Conservation (phyloP, 2,888 invertebrate species). For the Tipula lateralis region DNA sequence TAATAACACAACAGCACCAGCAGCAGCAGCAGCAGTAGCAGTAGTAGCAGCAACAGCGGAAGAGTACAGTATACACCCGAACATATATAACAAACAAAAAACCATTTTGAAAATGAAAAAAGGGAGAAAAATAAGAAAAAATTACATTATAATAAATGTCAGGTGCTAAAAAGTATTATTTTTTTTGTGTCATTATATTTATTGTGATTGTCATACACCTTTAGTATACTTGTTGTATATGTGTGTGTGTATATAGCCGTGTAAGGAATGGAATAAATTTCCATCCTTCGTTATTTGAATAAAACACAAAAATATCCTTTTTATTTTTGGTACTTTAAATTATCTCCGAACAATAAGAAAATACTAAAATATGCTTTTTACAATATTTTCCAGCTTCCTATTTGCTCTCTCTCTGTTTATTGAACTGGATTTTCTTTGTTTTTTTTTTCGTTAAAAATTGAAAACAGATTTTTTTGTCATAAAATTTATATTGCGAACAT, state of each 20-base stretch:
- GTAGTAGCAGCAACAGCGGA: background rate
- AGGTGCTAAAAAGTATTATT: slow-evolving; percentile 2
- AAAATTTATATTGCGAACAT: background rate
- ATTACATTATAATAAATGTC: slow-evolving; percentile 11
- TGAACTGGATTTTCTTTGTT: background rate
- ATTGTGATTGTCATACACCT: slow-evolving; percentile 19
- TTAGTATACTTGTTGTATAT: background rate
- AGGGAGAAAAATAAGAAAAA: background rate
- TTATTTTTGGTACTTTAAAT: background rate
- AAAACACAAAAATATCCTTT: background rate
- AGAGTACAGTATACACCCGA: background rate
- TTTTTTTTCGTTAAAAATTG: background rate
- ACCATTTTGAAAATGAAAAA: background rate
- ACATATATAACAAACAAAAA: background rate
- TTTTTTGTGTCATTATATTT: background rate
- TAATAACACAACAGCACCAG: background rate
- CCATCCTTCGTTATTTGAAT: background rate
- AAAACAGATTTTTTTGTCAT: background rate
- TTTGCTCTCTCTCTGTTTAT: background rate
- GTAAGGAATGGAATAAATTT: background rate
- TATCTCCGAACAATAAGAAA: background rate
- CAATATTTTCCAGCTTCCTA: background rate
- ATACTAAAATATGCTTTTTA: background rate
- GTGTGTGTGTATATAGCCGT: too few relatives aligned
- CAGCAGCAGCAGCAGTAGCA: background rate